A percentile compares a stretch with the other conserved stretches of the same genome.
Conservation (phyloP, 35 echinoderm and acorn worm genomes). For the Apostichopus japonicus region DNA sequence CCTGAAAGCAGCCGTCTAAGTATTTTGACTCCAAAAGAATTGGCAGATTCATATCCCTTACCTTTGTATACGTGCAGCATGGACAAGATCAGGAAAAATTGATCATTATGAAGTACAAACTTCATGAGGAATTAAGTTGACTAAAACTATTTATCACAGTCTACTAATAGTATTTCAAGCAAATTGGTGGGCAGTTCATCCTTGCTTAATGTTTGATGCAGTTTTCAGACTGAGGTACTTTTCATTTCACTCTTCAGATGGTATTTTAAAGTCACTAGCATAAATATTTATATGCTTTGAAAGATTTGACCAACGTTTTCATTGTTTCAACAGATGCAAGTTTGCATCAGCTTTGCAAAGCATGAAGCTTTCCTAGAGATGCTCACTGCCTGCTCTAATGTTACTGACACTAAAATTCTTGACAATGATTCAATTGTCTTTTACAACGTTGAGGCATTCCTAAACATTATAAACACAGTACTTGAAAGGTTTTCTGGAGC, state of each 20-base stretch:
- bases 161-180: neutral
- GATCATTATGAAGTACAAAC: conserved; percentile 46
- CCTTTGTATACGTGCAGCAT: neutral
- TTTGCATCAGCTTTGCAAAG: conserved; percentile 16
- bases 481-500: conserved; percentile 17
- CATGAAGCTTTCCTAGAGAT: conserved; percentile 27
- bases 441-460: conserved; percentile 32
- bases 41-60: conserved; percentile 37
- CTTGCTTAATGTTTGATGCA: neutral
- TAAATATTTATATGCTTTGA: neutral
- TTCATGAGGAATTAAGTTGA: conserved; percentile 15
- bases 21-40: conserved; percentile 40
- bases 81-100: conserved; percentile 12
- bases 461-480: conserved; percentile 36
- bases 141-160: neutral
- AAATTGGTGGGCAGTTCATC: neutral
- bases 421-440: conserved; percentile 44
- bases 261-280: too few relatives aligned
- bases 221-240: neutral
- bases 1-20: conserved; percentile 31
- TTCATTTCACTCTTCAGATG: too few relatives aligned
- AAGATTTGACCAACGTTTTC: neutral
- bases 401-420: conserved; percentile 33
- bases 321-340: conserved; percentile 26
- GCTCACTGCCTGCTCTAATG: conserved; percentile 24